Evolutionary conservation across 2,888 invertebrate species (phyloP).

Genomic region (Nowickia ferox): DNA sequence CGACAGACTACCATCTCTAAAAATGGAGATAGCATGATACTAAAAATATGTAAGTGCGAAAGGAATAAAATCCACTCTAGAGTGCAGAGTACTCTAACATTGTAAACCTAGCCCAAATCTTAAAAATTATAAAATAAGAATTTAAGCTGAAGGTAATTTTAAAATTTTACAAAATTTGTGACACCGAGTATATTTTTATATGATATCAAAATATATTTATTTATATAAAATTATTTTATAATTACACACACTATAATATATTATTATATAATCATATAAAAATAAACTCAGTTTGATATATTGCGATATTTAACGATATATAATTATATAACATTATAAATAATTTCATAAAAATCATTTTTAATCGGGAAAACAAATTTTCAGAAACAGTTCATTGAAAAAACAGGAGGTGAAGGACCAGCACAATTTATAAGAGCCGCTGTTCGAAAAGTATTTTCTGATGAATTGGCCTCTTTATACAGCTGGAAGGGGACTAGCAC

Average conservation of each 20-base stretch:
- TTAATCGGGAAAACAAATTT: slow-evolving; percentile 3
- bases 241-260: slow-evolving; percentile 5
- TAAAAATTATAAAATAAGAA: slow-evolving; percentile 14
- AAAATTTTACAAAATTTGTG: slow-evolving; percentile 8
- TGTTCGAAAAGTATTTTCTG: no score
- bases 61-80: slow-evolving; percentile 10
- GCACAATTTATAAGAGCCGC: no score
- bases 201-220: slow-evolving; percentile 4
- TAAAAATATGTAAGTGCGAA: slow-evolving; percentile 18
- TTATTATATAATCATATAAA: slow-evolving; percentile 10
- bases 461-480: no score
- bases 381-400: no score
- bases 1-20: slow-evolving; percentile 15
- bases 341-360: background rate
- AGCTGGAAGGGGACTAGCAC: no score
- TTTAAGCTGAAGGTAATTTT: slow-evolving; percentile 7
- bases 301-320: no score
- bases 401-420: no score
- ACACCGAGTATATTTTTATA: background rate
- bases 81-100: slow-evolving; percentile 17
- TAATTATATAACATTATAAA: no score
- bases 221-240: slow-evolving; percentile 8
- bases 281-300: no score
- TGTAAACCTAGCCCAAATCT: slow-evolving; percentile 14
- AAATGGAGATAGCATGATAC: slow-evolving; percentile 21